Evolutionary conservation across 2,888 invertebrate species (phyloP), one percentile per base, ranked within the genome.

Genomic region (Standfussiana lucernea): DNA sequence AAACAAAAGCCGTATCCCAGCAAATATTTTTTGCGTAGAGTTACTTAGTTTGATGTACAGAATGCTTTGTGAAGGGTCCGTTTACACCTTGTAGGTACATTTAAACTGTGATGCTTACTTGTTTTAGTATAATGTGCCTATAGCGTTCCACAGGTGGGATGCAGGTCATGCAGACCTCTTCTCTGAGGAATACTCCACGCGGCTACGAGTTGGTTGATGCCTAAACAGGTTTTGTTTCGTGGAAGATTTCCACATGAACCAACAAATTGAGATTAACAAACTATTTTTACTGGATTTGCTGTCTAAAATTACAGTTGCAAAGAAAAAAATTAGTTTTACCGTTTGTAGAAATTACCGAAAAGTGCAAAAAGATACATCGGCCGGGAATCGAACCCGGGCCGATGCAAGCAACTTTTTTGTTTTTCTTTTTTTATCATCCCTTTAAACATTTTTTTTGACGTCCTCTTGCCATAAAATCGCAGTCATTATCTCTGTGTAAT

Each of bases 341-440:
- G n/a, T n/a, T 56, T 56, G 28, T 15, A 24, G 24, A 32, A 50
- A 50, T 50, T 18, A 4, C 21, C n/a, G 7, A 28, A 47, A 72
- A 32, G 2, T 18, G 0, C 1, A n/a, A 53, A 72, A 53, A 1
- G 0, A 2, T 96, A 96, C 96, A 97, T 97, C 96, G 97, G 96
- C 97, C 97, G 97, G 96, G 96, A 97, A 97, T 96, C 96, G 96
- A 97, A 97, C 96, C 96, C 96, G 96, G 96, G 96, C 96, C 95
- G 95, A 96, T 96, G 95, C 95, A 96, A 1, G 0, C 0, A 3
- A 0, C 4, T 42, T 68, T 72, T 68, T 35, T 0, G 0, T 62
- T 6, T 37, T 37, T 21, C 8, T 62, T 37, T 15, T 24, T 24
- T 56, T 28, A 11, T n/a, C 1, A n/a, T 53, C n/a, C 11, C 11